Conservation (phyloP, 2,113 vertebrate species). For the Hyperopisus bebe region DNA sequence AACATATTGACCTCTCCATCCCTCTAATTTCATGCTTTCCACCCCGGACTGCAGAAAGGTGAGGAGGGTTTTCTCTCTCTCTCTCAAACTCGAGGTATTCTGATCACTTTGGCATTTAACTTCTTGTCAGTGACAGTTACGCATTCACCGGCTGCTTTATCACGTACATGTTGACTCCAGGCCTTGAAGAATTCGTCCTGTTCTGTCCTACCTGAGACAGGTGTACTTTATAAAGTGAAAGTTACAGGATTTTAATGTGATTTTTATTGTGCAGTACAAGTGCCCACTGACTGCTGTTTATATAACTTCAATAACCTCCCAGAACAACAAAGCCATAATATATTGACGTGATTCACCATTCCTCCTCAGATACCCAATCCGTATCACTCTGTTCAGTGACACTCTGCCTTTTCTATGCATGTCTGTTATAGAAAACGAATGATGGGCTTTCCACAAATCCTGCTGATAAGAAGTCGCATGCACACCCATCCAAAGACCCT, state of each 20-base stretch:
- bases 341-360: background rate
- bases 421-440: conserved; percentile 32
- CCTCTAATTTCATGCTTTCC: conserved; percentile 31
- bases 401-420: background rate
- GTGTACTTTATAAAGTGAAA: background rate
- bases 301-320: conserved; percentile 20
- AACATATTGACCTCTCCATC: background rate
- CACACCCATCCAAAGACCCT: background rate
- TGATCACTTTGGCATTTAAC: background rate
- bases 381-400: background rate
- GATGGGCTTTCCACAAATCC: conserved; percentile 1
- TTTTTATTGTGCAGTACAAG: background rate
- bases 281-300: background rate
- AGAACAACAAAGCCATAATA: background rate
- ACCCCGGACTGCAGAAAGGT: conserved; percentile 47
- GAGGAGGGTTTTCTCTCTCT: conserved; percentile 30
- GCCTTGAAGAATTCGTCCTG: background rate
- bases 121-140: background rate
- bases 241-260: background rate
- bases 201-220: background rate
- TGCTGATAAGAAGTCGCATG: background rate
- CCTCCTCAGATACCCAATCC: background rate
- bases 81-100: background rate
- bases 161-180: background rate
- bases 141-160: background rate